Conservation (phyloP, 2,888 invertebrate species). For the Trichacis sp. region DNA sequence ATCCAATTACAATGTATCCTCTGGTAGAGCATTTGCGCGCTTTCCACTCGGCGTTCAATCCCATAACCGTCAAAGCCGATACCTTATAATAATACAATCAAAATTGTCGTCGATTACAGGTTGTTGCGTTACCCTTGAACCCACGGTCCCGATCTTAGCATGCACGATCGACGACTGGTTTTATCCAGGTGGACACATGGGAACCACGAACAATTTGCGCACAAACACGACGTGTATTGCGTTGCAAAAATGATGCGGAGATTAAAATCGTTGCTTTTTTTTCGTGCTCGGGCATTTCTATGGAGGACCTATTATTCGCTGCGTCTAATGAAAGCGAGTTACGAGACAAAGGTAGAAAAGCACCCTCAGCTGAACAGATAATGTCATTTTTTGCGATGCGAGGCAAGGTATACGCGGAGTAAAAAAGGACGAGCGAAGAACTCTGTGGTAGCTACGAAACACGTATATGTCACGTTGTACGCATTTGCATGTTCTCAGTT, state of each 20-base stretch:
- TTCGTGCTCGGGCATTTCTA: neutral
- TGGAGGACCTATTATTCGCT: neutral
- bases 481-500: conserved; percentile 49
- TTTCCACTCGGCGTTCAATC: conserved; percentile 24
- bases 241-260: neutral
- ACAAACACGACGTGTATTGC: neutral
- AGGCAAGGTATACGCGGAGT: conserved; percentile 36
- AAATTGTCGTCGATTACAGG: conserved; percentile 36
- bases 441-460: conserved; percentile 40
- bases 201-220: conserved; percentile 18
- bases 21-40: conserved; percentile 9
- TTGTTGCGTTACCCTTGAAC: conserved; percentile 30
- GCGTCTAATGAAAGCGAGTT: conserved; percentile 4
- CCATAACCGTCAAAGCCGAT: conserved; percentile 28
- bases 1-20: conserved; percentile 30
- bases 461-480: conserved; percentile 41
- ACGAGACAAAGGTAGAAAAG: conserved; percentile 4
- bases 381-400: conserved; percentile 16
- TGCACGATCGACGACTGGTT: conserved; percentile 22
- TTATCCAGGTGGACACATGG: conserved; percentile 25
- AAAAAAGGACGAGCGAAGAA: conserved; percentile 38
- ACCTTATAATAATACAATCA: conserved; percentile 37
- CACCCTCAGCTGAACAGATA: conserved; percentile 9
- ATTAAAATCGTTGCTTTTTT: neutral
- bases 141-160: conserved; percentile 14